A percentile compares a stretch with the other conserved stretches of the same genome.
Evolutionary conservation across 2,113 vertebrate species (phyloP).

Genomic region (Pao palembangensis): DNA sequence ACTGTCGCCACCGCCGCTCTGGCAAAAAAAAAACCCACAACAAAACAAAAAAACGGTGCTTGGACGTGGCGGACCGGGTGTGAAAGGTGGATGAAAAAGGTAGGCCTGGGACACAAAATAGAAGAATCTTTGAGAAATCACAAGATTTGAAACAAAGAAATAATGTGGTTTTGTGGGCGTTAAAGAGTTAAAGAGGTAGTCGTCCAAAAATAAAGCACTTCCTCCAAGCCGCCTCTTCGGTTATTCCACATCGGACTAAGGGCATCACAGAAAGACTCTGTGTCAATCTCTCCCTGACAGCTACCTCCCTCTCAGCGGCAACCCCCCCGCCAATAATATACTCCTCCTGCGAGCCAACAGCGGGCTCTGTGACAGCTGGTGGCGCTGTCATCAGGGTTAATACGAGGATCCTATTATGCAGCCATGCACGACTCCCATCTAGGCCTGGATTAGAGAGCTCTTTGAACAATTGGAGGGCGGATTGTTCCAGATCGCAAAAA

Average conservation of each 20-base stretch:
- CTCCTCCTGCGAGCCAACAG: constrained; percentile 73
- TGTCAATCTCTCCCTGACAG: constrained; percentile 23
- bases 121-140: not conserved
- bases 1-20: constrained; percentile 15
- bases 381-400: constrained; percentile 85
- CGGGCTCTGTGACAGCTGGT: constrained; percentile 80
- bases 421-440: constrained; percentile 83
- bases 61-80: constrained; percentile 1
- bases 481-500: constrained; percentile 52
- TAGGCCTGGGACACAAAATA: not conserved
- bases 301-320: constrained; percentile 27
- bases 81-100: constrained; percentile 1
- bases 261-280: constrained; percentile 65
- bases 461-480: constrained; percentile 86
- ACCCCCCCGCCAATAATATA: constrained; percentile 49
- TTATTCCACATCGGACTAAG: constrained; percentile 71
- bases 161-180: not conserved
- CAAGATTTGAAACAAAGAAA: not conserved
- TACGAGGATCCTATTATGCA: constrained; percentile 92
- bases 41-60: constrained; percentile 2
- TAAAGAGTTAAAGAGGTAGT: constrained; percentile 32
- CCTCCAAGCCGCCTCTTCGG: constrained; percentile 43
- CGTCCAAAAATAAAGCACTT: constrained; percentile 47
- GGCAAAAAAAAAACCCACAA: not conserved
- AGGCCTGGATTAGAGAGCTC: constrained; percentile 88